A percentile compares a stretch with the other conserved stretches of the same genome.
Conservation (phyloP, 2,797 vertebrate species). For the Xenentodon cancila region DNA sequence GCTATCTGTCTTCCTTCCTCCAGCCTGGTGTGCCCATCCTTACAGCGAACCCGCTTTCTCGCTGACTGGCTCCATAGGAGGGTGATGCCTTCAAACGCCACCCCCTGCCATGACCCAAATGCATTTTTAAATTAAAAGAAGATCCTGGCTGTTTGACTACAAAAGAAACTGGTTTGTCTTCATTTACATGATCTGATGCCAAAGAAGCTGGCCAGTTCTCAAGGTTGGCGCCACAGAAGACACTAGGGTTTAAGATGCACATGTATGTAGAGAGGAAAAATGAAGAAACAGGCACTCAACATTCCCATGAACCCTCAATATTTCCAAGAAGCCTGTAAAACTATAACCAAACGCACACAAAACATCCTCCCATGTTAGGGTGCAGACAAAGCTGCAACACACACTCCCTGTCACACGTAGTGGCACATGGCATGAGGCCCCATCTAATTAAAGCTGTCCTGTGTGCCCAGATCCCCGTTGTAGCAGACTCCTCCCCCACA, state of each 20-base stretch:
- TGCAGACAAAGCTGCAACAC: conserved; percentile 37
- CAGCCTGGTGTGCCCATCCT: conserved; percentile 42
- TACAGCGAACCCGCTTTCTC: conserved; percentile 39
- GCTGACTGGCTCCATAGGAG: conserved; percentile 67
- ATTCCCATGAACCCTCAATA: background rate
- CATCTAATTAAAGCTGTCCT: conserved; percentile 82
- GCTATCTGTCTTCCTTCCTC: conserved; percentile 37
- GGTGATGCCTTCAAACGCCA: conserved; percentile 67
- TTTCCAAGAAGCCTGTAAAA: background rate
- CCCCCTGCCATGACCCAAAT: conserved; percentile 68
- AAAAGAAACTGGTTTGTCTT: conserved; percentile 65
- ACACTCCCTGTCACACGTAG: conserved; percentile 46
- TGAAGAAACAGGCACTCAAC: background rate
- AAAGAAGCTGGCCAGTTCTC: conserved; percentile 29
- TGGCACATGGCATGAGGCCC: conserved; percentile 76
- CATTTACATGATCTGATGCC: conserved; percentile 64
- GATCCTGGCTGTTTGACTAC: conserved; percentile 67
- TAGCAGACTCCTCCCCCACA: conserved; percentile 72
- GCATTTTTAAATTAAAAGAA: conserved; percentile 75
- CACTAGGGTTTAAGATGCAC: conserved; percentile 1
- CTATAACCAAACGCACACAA: background rate
- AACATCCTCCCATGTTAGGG: background rate
- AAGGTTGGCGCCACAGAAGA: conserved; percentile 26
- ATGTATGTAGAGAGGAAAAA: background rate
- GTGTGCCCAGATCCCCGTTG: conserved; percentile 73